These are phyloP conservation scores for Sialia sialis DNA, from an alignment of 2,113 vertebrate species.

Conservation along the genomic window DNA sequence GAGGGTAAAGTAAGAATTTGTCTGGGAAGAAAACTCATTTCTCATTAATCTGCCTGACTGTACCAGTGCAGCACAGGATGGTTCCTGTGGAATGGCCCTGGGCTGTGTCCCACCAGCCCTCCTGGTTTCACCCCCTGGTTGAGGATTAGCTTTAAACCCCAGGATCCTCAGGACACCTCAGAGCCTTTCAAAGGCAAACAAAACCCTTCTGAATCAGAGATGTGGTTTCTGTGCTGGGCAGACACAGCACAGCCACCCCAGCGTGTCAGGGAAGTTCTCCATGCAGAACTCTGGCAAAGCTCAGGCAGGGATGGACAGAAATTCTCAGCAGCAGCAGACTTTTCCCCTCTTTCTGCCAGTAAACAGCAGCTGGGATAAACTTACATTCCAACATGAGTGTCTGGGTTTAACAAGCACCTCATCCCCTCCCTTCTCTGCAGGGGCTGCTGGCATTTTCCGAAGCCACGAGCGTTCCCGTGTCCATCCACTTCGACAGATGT, in stretches of 20 bases:
- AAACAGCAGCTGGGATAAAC: not conserved
- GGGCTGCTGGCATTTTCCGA: conserved; percentile 87
- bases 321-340: not conserved
- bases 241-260: not conserved
- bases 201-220: not conserved
- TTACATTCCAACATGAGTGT: fast-evolving
- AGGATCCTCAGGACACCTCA: not conserved
- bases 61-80: not conserved
- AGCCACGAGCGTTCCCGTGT: conserved; percentile 72
- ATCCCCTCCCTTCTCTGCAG: conserved; percentile 57
- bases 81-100: not conserved
- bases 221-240: not conserved
- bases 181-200: not conserved
- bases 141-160: not conserved
- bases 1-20: conserved; percentile 78
- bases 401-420: not conserved
- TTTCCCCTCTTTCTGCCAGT: not conserved
- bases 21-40: not conserved
- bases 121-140: not conserved
- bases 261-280: fast-evolving
- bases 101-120: not conserved
- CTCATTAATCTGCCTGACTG: not conserved
- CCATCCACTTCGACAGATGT: conserved; percentile 78
- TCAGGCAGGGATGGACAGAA: not conserved
- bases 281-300: not conserved